A percentile compares a stretch with the other conserved stretches of the same genome.
Conservation (phyloP, 2,888 invertebrate genomes). For the Pammene fasciana region DNA sequence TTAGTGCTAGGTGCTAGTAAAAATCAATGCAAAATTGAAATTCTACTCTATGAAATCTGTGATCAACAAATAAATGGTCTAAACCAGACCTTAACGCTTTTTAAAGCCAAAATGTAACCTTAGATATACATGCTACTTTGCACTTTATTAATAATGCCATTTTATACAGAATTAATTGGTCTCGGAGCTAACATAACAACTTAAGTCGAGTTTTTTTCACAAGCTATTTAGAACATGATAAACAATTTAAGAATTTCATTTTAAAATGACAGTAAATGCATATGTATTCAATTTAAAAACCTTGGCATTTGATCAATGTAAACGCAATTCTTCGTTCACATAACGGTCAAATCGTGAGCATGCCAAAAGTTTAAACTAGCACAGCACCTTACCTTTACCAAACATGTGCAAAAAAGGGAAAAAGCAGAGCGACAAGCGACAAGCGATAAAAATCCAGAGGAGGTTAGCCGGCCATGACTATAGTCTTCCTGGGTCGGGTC, state of each 20-base stretch:
- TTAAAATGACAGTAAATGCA: background rate
- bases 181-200: too few relatives aligned
- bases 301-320: background rate
- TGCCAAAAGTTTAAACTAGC: constrained; percentile 47
- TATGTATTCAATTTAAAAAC: background rate
- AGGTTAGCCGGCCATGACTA: constrained; percentile 81
- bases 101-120: too few relatives aligned
- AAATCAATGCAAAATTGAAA: too few relatives aligned
- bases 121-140: too few relatives aligned
- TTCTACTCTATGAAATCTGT: too few relatives aligned
- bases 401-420: constrained; percentile 50
- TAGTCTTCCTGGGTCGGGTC: constrained; percentile 82
- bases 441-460: constrained; percentile 82
- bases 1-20: too few relatives aligned
- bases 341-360: constrained; percentile 25
- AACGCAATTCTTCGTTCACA: constrained; percentile 6
- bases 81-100: too few relatives aligned
- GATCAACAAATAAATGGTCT: too few relatives aligned
- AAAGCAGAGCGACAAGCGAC: constrained; percentile 77
- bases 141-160: too few relatives aligned
- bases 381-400: constrained; percentile 46
- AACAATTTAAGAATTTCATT: background rate
- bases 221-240: too few relatives aligned
- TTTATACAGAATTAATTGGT: too few relatives aligned
- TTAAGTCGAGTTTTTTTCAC: too few relatives aligned